Evolutionary conservation across 2,797 vertebrate species (phyloP).

Genomic region (Vipera latastei): DNA sequence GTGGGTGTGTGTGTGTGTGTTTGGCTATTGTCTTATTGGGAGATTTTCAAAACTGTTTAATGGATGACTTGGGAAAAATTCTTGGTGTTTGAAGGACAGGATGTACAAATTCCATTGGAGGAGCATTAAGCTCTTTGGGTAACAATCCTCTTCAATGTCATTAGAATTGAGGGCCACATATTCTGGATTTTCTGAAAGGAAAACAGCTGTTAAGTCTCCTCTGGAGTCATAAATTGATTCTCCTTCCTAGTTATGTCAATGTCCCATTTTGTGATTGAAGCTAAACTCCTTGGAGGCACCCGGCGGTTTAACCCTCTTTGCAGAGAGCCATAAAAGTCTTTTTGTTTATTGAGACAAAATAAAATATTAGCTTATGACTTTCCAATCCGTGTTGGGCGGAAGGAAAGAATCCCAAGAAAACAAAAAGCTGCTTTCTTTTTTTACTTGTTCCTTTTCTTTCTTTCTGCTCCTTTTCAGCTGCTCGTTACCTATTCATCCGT

Average conservation of each 20-base stretch:
- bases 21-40: not conserved
- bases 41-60: not conserved
- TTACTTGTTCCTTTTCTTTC: not conserved
- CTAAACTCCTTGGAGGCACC: not conserved
- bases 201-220: not conserved
- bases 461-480: not conserved
- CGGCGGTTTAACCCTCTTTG: not conserved
- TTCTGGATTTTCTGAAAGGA: not conserved
- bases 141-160: not conserved
- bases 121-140: not conserved
- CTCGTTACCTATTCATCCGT: conserved; percentile 5
- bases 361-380: conserved; percentile 17
- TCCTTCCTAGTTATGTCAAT: not conserved
- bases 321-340: not conserved
- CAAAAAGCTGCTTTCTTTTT: not conserved
- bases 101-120: not conserved
- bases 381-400: not conserved
- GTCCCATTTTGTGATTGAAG: not conserved
- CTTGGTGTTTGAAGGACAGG: not conserved
- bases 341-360: not conserved
- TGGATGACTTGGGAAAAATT: not conserved
- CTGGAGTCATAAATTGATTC: not conserved
- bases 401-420: conserved; percentile 5
- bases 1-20: no score
- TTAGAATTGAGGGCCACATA: not conserved